phyloP scores from a whole-genome alignment of 2,888 invertebrate genomes.

The Drosophila affinis region DNA sequence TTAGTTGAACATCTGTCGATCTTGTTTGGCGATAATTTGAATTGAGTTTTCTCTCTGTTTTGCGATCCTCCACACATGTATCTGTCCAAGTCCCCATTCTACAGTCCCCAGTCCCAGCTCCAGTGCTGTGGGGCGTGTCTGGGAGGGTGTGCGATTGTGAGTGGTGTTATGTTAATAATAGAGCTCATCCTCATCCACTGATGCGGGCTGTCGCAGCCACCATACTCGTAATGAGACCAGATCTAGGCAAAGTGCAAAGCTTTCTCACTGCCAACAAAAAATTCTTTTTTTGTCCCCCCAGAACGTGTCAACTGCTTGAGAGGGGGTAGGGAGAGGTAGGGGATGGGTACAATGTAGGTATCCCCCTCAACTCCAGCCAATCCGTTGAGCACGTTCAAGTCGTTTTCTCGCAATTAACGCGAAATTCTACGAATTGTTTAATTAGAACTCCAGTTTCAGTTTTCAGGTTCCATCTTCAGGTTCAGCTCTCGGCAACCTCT shows the following conservation, averaged over 20 bases:
- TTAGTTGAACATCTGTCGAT: slow-evolving; percentile 81
- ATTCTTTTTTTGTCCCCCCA: too few relatives aligned
- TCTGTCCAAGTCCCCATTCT: neutral
- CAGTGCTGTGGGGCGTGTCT: slow-evolving; percentile 13
- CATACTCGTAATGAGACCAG: slow-evolving; percentile 36
- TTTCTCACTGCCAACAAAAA: slow-evolving; percentile 17
- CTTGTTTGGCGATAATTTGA: slow-evolving; percentile 80
- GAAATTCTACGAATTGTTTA: slow-evolving; percentile 85
- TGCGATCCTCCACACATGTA: slow-evolving; percentile 53
- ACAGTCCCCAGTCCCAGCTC: slow-evolving; percentile 4
- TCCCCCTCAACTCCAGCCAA: slow-evolving; percentile 9
- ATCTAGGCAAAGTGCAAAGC: slow-evolving; percentile 27
- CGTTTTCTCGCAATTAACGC: slow-evolving; percentile 84
- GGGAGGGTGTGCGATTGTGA: slow-evolving; percentile 11
- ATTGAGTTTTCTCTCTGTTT: slow-evolving; percentile 76
- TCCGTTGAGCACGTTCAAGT: slow-evolving; percentile 74
- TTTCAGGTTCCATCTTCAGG: slow-evolving; percentile 33
- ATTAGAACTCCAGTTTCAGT: slow-evolving; percentile 80
- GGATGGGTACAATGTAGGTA: neutral
- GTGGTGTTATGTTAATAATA: slow-evolving; percentile 63
- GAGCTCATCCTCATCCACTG: slow-evolving; percentile 28
- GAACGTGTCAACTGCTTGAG: slow-evolving; percentile 53
- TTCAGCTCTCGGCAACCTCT: slow-evolving; percentile 32
- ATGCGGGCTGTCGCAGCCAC: slow-evolving; percentile 24
- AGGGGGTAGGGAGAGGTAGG: neutral